These are phyloP conservation scores for Drosophila anomalata DNA, from an alignment of 2,888 invertebrate genomes.

Conservation along the genomic window DNA sequence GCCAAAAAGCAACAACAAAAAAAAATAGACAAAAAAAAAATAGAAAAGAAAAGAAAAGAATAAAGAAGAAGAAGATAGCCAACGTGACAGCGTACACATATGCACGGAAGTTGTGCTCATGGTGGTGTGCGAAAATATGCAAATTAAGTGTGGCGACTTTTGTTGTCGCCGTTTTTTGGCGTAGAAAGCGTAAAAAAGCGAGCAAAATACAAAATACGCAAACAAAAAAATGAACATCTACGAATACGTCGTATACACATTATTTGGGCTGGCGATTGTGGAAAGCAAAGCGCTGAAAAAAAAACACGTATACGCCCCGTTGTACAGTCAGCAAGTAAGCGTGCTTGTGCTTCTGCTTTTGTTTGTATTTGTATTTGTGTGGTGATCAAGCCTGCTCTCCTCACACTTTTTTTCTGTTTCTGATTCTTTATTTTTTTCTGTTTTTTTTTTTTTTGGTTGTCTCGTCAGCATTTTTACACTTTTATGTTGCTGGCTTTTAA, in stretches of 20 bases:
- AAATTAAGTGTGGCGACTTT: constrained; percentile 74
- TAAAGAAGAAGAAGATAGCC: constrained; percentile 54
- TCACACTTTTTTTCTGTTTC: constrained; percentile 9
- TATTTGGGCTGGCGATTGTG: constrained; percentile 66
- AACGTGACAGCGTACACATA: constrained; percentile 66
- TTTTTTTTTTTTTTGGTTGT: constrained; percentile 38
- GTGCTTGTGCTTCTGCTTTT: constrained; percentile 10
- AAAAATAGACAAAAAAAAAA: constrained; percentile 24
- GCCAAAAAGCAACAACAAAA: constrained; percentile 50
- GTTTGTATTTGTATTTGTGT: constrained; percentile 13
- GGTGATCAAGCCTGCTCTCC: constrained; percentile 43
- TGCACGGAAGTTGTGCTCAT: constrained; percentile 27
- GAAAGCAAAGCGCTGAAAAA: constrained; percentile 67
- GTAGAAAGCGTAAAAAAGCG: constrained; percentile 71
- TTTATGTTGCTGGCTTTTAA: constrained; percentile 72
- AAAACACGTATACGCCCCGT: constrained; percentile 80
- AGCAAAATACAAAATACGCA: constrained; percentile 33
- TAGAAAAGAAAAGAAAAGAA: constrained; percentile 14
- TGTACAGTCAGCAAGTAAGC: constrained; percentile 62
- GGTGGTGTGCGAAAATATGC: constrained; percentile 71
- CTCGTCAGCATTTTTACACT: constrained; percentile 73
- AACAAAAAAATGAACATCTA: constrained; percentile 20
- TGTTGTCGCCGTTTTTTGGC: constrained; percentile 53
- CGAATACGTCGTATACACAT: constrained; percentile 61
- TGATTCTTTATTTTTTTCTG: constrained; percentile 12